Conservation (phyloP, 2,888 invertebrate genomes). For the Melanargia galathea region DNA sequence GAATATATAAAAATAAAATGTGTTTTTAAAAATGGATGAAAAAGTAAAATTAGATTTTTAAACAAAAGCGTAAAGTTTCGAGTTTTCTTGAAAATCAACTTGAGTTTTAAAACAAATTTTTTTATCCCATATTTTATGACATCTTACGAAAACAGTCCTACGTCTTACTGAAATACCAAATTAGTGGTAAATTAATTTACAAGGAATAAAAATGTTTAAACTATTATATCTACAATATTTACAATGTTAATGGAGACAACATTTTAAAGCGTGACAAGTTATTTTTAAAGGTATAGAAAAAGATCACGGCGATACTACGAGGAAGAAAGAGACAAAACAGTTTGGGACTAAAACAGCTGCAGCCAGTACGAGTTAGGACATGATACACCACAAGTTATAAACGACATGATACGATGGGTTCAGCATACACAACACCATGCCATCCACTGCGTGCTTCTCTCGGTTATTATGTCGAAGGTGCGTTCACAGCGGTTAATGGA, state of each 20-base stretch:
- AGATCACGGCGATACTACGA: neutral
- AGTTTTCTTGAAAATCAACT: no score
- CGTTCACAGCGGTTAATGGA: conserved; percentile 46
- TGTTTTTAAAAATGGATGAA: no score
- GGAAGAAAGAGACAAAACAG: conserved; percentile 1
- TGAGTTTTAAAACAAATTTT: no score
- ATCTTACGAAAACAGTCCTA: no score
- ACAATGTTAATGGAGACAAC: neutral
- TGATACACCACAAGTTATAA: conserved; percentile 44
- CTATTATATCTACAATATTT: neutral
- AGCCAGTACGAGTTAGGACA: conserved; percentile 25
- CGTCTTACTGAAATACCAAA: neutral
- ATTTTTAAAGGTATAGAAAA: neutral
- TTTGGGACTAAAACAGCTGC: conserved; percentile 37
- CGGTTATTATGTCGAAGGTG: conserved; percentile 45
- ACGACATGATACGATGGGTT: conserved; percentile 34
- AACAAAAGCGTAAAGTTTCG: no score
- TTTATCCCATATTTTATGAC: no score
- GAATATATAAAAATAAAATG: no score
- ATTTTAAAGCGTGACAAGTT: neutral
- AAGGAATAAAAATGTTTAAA: neutral
- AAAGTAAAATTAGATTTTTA: no score
- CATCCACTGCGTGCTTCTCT: conserved; percentile 47
- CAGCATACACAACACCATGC: conserved; percentile 44
- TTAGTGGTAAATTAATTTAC: no score